Evolutionary conservation across 2,888 invertebrate species (phyloP).

Genomic region (Clivina fossor): DNA sequence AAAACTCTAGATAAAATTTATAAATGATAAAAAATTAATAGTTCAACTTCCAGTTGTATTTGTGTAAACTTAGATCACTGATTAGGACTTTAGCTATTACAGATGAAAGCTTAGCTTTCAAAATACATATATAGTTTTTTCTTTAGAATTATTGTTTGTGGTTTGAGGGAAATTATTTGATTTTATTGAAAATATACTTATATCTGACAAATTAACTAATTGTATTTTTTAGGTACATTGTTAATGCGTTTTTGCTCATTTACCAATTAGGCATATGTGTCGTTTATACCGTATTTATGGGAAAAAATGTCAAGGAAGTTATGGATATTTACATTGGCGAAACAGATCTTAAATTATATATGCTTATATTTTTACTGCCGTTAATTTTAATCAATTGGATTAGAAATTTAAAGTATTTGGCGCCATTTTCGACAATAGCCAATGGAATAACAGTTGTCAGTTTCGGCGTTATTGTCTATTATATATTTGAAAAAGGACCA

Average conservation of each 20-base stretch:
- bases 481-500: constrained; percentile 66
- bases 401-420: constrained; percentile 74
- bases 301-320: constrained; percentile 78
- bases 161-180: too few species aligned
- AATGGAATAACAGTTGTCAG: constrained; percentile 78
- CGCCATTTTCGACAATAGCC: constrained; percentile 81
- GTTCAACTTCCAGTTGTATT: too few species aligned
- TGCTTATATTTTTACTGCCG: constrained; percentile 72
- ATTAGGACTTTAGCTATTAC: too few species aligned
- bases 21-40: too few species aligned
- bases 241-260: constrained; percentile 74
- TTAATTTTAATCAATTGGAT: constrained; percentile 71
- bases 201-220: too few species aligned
- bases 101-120: too few species aligned
- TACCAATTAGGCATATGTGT: constrained; percentile 97
- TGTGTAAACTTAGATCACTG: too few species aligned
- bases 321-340: constrained; percentile 56
- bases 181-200: too few species aligned
- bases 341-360: constrained; percentile 64
- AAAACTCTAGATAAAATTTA: too few species aligned
- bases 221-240: constrained; percentile 73
- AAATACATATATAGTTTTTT: too few species aligned
- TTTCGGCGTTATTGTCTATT: constrained; percentile 73
- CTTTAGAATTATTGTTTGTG: too few species aligned
- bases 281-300: constrained; percentile 93